A percentile compares a stretch with the other conserved stretches of the same genome.
phyloP scores from a whole-genome alignment of 1,140 invertebrate genomes.

The Ceratina australensis region DNA sequence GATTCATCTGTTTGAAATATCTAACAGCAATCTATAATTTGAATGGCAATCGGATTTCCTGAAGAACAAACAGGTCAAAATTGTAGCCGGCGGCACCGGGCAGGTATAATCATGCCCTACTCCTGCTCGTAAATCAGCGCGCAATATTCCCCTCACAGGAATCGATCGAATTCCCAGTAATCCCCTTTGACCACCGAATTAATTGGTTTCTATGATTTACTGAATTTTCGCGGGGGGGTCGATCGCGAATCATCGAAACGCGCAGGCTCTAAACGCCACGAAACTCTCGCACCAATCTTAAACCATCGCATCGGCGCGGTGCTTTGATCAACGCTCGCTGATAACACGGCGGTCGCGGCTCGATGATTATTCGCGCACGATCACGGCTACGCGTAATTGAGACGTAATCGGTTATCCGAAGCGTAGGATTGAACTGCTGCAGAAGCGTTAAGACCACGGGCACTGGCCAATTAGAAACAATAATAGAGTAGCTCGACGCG shows the following conservation, averaged over 20 bases:
- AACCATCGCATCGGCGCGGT: background rate
- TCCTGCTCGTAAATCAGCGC: background rate
- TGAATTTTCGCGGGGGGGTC: conserved; percentile 19
- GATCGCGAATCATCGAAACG: conserved; percentile 25
- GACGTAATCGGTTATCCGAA: conserved; percentile 18
- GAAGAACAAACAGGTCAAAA: background rate
- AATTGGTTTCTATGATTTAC: conserved; percentile 33
- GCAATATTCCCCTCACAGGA: background rate
- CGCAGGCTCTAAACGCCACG: background rate
- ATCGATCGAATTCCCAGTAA: conserved; percentile 8
- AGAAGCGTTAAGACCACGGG: too few relatives aligned
- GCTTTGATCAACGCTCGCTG: conserved; percentile 26
- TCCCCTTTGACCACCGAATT: conserved; percentile 38
- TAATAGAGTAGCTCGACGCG: too few relatives aligned
- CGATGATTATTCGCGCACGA: background rate
- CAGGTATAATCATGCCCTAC: conserved; percentile 11
- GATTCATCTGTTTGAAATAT: background rate
- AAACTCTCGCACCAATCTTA: conserved; percentile 16
- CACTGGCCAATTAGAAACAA: too few relatives aligned
- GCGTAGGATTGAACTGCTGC: conserved; percentile 39
- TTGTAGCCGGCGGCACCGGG: background rate
- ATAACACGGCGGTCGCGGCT: conserved; percentile 12
- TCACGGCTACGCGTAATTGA: conserved; percentile 28
- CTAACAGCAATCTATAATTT: background rate
- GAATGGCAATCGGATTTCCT: background rate